Base-by-base conservation (phyloP, 2,797 vertebrate species). In the Labroides dimidiatus region DNA sequence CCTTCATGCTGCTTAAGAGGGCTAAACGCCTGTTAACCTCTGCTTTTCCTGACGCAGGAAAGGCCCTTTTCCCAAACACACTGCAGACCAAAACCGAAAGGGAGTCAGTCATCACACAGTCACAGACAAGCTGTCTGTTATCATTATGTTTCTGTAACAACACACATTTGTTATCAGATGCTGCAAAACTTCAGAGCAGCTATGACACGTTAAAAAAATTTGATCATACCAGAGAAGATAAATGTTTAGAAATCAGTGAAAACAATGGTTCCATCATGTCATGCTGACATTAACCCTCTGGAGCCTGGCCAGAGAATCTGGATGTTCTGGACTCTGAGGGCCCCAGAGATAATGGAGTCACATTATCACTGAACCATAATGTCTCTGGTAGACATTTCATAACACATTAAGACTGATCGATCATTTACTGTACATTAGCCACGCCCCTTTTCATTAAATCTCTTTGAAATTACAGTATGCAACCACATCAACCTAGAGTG, bases 21-120 rank as follows among this genome's bases (percentile, higher is more conserved):
- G 55, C 69, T 74, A 63, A 63, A 72, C 6, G 72, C 72, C 75
- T 81, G 78, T 90, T 91, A 84, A 91, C 86, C 84, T 85, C 72
- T 79, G 75, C 73, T 81, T 84, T 87, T 81, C 69, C 79, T 64
- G 73, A 84, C 60, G 73, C 65, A 67, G 68, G 69, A 78, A 80
- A 60, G 59, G 24, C 62, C 66, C 19, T 39, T 12, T 80, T 80
- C 72, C 64, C 75, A 86, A 75, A 77, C 57, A 69, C 13, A 67
- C 16, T 20, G 24, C 48, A 73, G 55, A 78, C 37, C 42, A 62
- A 59, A 64, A 55, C 56, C 60, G 24, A 73, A 72, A 69, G 12
- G 10, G 8, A 57, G 48, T 68, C 69, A 45, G 64, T 67, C 59
- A 36, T 55, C 58, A 50, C 42, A 27, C n/a, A 16, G 39, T 30